Evolutionary conservation across 2,797 vertebrate genomes (phyloP), one percentile per base, ranked within the genome.

Genomic region (Cetoscarus ocellatus): DNA sequence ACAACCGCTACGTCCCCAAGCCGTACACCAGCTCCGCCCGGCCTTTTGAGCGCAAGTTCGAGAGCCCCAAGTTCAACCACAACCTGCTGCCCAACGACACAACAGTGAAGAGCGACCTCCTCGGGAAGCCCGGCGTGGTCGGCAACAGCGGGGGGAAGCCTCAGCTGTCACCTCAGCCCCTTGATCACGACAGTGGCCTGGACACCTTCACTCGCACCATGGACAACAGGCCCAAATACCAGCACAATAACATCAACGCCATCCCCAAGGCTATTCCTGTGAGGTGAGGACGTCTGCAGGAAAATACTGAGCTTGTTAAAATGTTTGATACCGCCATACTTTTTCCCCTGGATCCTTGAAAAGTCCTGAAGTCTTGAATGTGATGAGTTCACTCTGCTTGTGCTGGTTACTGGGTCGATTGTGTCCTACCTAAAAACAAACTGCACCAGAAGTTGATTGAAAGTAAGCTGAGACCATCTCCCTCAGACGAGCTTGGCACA

Each of bases 61-160:
- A 99, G 79, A 99, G 98, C 80, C 98, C 97, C 0, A 99, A 99
- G 89, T 99, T 99, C 93, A 99, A 97, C 91, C 98, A 99, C 88
- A 99, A 99, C 85, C 96, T 99, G 82, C 92, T 99, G 91, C 96
- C 97, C 78, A 97, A 96, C 42, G 97, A 99, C 94, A 92, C 93
- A 35, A 92, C 92, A 68, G 83, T 92, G 91, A 34, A 93, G 92
- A 86, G 96, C 58, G 91, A 92, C 36, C 85, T 95, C 93, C 73
- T 90, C 66, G 18, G 67, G 35, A 94, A 93, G 66, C 79, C 92
- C 83, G 0, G 81, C 70, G 61, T 75, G 61, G 79, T 89, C 34
- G 89, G 84, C 81, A 90, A 89, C 80, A 86, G 77, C 19, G 47
- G 77, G 0, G 87, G 73, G 81, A 99, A 98, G 90, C 93, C 96